Percentiles rank a stretch among this genome's conserved stretches.
Evolutionary conservation across 2,113 vertebrate genomes (phyloP).

Genomic region (western clawed frog (Xenopus tropicalis)): DNA sequence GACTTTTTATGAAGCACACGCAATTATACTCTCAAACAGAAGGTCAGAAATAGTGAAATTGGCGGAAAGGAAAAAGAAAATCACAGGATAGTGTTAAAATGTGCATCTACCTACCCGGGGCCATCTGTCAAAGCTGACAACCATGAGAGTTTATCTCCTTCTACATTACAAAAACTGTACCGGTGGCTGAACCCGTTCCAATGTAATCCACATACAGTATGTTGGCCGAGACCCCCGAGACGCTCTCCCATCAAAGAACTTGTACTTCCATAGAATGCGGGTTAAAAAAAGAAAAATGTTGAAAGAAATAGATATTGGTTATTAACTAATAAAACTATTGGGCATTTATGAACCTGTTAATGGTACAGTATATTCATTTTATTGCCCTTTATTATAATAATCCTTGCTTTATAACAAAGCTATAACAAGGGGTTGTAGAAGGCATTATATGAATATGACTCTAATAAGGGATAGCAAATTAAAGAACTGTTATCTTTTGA

Average conservation of each 20-base stretch:
- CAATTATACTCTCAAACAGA: constrained; percentile 34
- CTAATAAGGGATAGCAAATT: too few relatives aligned
- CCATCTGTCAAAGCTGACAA: constrained; percentile 45
- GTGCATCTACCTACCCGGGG: constrained; percentile 10
- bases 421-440: too few relatives aligned
- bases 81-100: constrained; percentile 22
- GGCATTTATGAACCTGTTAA: too few relatives aligned
- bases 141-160: constrained; percentile 43
- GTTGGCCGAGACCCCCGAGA: constrained; percentile 20
- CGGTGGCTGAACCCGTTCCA: constrained; percentile 26
- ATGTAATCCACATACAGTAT: constrained; percentile 18
- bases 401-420: too few relatives aligned
- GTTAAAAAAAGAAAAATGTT: too few relatives aligned
- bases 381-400: too few relatives aligned
- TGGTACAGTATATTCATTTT: too few relatives aligned
- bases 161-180: constrained; percentile 30
- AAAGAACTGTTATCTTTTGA: too few relatives aligned
- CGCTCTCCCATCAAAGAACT: not conserved
- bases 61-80: constrained; percentile 7
- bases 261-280: constrained; percentile 1
- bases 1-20: constrained; percentile 9
- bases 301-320: too few relatives aligned
- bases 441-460: too few relatives aligned
- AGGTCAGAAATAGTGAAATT: constrained; percentile 25
- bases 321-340: too few relatives aligned